Percentiles rank a stretch among this genome's conserved stretches.
These are phyloP conservation scores for Carassius gibelio DNA, from an alignment of 2,113 vertebrate species.

Conservation along the genomic window DNA sequence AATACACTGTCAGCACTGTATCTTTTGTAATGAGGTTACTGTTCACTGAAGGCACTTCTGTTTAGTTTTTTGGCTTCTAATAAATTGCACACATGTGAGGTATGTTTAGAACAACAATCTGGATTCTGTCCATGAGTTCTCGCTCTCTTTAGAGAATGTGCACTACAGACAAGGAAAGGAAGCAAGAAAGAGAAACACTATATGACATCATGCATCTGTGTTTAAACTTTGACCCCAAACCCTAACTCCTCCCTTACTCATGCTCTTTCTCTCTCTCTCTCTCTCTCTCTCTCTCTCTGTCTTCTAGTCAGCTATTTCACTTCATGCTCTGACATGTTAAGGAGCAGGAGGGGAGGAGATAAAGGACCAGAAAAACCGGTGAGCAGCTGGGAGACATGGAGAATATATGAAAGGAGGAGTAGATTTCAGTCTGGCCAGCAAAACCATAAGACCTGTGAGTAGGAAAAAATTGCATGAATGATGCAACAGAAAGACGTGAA, in stretches of 20 bases:
- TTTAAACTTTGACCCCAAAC: constrained; percentile 71
- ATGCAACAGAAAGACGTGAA: constrained; percentile 42
- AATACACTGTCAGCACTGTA: constrained; percentile 21
- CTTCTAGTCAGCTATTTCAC: constrained; percentile 31
- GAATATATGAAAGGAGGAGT: constrained; percentile 52
- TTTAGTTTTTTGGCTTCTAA: constrained; percentile 38
- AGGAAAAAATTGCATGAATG: constrained; percentile 29
- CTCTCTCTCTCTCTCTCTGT: constrained; percentile 27
- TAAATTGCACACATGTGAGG: constrained; percentile 37
- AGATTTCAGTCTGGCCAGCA: constrained; percentile 50
- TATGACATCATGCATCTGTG: constrained; percentile 55
- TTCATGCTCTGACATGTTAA: constrained; percentile 71
- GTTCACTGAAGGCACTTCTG: constrained; percentile 31
- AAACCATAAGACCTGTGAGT: constrained; percentile 42
- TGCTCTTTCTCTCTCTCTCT: constrained; percentile 18
- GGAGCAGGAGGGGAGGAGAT: constrained; percentile 67
- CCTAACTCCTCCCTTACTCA: constrained; percentile 43
- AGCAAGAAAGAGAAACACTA: constrained; percentile 9
- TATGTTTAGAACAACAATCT: constrained; percentile 41
- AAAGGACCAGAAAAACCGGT: constrained; percentile 70
- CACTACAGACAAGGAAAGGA: constrained; percentile 4
- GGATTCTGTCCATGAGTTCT: constrained; percentile 3
- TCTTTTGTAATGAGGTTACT: constrained; percentile 27
- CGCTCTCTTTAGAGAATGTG: constrained; percentile 23
- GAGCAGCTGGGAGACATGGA: constrained; percentile 65